Conservation (phyloP, 2,113 vertebrate species). For the Aptenodytes patagonicus region DNA sequence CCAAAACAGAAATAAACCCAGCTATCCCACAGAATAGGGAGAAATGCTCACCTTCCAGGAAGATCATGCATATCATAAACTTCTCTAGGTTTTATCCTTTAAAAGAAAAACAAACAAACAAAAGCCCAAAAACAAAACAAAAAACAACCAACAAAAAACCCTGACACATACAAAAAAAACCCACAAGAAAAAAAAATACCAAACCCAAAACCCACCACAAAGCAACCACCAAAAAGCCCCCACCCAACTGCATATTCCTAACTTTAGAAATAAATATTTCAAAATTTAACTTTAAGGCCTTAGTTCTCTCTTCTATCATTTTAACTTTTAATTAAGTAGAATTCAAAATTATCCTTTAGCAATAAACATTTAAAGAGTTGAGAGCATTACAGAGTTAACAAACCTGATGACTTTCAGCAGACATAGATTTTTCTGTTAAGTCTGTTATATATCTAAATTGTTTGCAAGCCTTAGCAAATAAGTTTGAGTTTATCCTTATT, state of each 20-base stretch:
- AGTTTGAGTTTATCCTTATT: background rate
- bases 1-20: background rate
- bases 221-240: background rate
- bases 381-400: background rate
- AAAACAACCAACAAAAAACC: fast-evolving
- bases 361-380: background rate
- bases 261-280: background rate
- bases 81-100: background rate
- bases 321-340: background rate
- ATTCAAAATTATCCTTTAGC: background rate
- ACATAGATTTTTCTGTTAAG: slow-evolving; percentile 11
- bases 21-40: background rate
- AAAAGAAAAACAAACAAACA: background rate
- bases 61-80: background rate
- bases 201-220: background rate
- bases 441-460: background rate
- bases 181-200: no score
- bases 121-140: background rate
- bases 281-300: background rate
- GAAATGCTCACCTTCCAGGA: background rate
- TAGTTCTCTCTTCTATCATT: background rate
- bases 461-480: slow-evolving; percentile 17
- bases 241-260: fast-evolving
- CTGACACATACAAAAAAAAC: background rate
- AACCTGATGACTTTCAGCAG: background rate